Percentiles rank a stretch among this genome's conserved stretches.
phyloP scores from a whole-genome alignment of 2,797 vertebrate species.

The Silurus lanzhouensis region DNA sequence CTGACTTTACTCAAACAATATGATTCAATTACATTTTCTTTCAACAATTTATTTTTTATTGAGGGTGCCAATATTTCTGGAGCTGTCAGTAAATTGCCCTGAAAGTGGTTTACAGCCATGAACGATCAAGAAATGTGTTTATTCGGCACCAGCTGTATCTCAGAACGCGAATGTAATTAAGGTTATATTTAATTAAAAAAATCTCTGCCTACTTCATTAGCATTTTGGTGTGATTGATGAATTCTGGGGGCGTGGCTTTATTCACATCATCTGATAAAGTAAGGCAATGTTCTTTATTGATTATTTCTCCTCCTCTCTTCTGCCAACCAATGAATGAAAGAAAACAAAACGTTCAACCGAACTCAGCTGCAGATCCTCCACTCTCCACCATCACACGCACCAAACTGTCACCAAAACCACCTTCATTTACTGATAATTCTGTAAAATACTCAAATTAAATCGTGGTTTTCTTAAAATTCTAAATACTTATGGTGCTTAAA shows the following conservation, averaged over 20 bases:
- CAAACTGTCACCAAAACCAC: neutral
- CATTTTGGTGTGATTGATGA: no score
- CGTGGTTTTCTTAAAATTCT: neutral
- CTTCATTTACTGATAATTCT: neutral
- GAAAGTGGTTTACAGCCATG: neutral
- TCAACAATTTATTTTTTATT: neutral
- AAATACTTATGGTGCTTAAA: conserved; percentile 52
- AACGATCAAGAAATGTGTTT: neutral
- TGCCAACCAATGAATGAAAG: neutral
- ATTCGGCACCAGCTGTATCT: neutral
- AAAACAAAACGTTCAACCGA: neutral
- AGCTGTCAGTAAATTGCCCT: neutral
- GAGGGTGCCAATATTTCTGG: conserved; percentile 1
- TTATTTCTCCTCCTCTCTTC: neutral
- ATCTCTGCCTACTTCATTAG: neutral
- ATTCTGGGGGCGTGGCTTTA: neutral
- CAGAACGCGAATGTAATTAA: neutral
- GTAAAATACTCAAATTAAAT: neutral
- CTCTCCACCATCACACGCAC: neutral
- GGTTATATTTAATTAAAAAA: no score
- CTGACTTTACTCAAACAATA: neutral
- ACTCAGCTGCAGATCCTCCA: no score
- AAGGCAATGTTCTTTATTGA: neutral
- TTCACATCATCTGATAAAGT: neutral
- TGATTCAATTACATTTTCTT: neutral